These are phyloP conservation scores for Napeogenes sylphis DNA, from an alignment of 2,888 invertebrate species.

Conservation along the genomic window DNA sequence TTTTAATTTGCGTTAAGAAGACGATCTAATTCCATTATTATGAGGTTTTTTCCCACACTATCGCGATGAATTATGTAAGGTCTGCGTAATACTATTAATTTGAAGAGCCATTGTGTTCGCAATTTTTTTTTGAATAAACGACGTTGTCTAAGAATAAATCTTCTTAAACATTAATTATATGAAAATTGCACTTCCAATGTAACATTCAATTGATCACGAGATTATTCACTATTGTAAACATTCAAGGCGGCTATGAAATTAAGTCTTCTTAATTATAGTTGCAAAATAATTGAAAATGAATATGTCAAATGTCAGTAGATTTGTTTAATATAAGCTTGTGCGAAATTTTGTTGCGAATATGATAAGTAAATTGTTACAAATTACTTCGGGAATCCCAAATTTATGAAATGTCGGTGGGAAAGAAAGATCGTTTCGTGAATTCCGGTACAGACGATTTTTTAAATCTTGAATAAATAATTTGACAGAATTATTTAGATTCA, in stretches of 20 bases:
- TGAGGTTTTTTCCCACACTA: slow-evolving; percentile 53
- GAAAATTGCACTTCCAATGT: slow-evolving; percentile 48
- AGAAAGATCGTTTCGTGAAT: background rate
- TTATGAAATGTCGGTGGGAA: background rate
- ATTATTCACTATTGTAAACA: slow-evolving; percentile 67
- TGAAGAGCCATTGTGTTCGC: slow-evolving; percentile 20
- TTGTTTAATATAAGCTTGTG: slow-evolving; percentile 42
- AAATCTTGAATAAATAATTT: too few relatives aligned
- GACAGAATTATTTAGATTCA: too few relatives aligned
- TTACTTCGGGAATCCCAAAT: background rate
- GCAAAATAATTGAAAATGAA: slow-evolving; percentile 29
- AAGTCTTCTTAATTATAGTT: slow-evolving; percentile 46
- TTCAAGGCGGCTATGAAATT: slow-evolving; percentile 53
- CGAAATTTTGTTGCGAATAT: slow-evolving; percentile 56
- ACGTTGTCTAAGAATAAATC: background rate
- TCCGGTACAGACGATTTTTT: background rate
- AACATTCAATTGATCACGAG: slow-evolving; percentile 54
- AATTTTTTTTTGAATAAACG: slow-evolving; percentile 14
- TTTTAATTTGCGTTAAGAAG: slow-evolving; percentile 21
- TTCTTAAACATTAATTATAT: slow-evolving; percentile 16
- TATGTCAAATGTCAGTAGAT: background rate
- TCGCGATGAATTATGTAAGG: slow-evolving; percentile 53
- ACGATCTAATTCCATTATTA: slow-evolving; percentile 24
- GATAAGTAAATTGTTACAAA: slow-evolving; percentile 28
- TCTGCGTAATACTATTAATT: slow-evolving; percentile 40